Conservation (phyloP, 2,797 vertebrate species). For the Tiaroga cobitis region DNA sequence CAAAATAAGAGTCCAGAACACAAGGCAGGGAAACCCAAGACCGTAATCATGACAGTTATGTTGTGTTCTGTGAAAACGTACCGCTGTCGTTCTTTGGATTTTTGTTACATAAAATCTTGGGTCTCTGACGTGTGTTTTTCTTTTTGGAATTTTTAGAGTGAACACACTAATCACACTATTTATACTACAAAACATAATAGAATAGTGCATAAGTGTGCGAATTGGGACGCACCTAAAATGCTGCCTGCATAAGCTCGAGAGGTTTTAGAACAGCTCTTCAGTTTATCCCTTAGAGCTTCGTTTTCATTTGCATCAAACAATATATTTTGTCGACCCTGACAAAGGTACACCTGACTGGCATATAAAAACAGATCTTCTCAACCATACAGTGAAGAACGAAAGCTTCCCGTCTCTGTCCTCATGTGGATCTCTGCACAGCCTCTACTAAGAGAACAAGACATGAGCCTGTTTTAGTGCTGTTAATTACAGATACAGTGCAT, state of each 20-base stretch:
- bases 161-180: too few relatives aligned
- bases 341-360: background rate
- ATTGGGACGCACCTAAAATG: background rate
- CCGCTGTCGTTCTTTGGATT: too few relatives aligned
- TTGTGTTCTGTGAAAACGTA: too few relatives aligned
- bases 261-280: background rate
- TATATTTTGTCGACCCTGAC: background rate
- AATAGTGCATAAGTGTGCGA: background rate
- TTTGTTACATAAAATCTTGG: too few relatives aligned
- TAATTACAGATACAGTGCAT: constrained; percentile 75
- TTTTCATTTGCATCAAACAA: background rate
- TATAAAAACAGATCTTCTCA: too few relatives aligned
- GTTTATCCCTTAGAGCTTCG: background rate
- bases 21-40: too few relatives aligned
- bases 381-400: background rate
- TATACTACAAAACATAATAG: too few relatives aligned
- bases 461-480: constrained; percentile 70
- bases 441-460: constrained; percentile 47
- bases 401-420: background rate
- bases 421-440: background rate
- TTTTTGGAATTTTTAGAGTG: too few relatives aligned
- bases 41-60: too few relatives aligned
- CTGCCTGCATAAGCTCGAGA: background rate
- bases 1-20: too few relatives aligned
- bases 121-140: background rate